Evolutionary conservation across 2,888 invertebrate genomes (phyloP).

Genomic region (Drosophila nr. perissopoda): DNA sequence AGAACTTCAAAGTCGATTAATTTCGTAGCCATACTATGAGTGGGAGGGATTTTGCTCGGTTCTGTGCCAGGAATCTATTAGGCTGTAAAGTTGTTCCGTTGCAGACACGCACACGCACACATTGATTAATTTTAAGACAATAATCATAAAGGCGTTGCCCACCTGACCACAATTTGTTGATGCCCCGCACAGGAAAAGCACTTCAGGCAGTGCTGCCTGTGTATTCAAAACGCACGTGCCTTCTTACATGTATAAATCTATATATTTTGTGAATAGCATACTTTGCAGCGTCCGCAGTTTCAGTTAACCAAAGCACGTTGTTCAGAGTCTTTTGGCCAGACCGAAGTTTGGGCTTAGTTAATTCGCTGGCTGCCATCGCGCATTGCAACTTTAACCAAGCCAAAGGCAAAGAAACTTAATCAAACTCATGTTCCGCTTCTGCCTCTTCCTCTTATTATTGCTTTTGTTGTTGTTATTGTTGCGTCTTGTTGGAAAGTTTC

Average conservation of each 20-base stretch:
- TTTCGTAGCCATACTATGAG: conserved; percentile 13
- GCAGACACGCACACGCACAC: conserved; percentile 66
- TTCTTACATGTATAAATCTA: conserved; percentile 4
- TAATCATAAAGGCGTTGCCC: conserved; percentile 72
- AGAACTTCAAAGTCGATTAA: conserved; percentile 62
- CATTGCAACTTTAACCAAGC: conserved; percentile 66
- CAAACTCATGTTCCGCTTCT: conserved; percentile 57
- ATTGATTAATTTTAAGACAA: conserved; percentile 80
- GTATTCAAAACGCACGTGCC: conserved; percentile 64
- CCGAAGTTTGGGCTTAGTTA: conserved; percentile 62
- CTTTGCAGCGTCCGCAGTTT: conserved; percentile 53
- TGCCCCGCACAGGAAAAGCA: background rate
- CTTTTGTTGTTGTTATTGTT: conserved; percentile 20
- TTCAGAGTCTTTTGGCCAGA: conserved; percentile 30
- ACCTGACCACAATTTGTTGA: conserved; percentile 51
- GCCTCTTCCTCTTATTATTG: conserved; percentile 21
- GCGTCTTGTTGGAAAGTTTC: conserved; percentile 40
- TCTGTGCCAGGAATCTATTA: conserved; percentile 57
- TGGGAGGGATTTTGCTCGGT: background rate
- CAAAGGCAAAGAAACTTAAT: conserved; percentile 70
- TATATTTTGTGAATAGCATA: conserved; percentile 55
- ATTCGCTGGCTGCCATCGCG: conserved; percentile 58
- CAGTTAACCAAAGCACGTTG: conserved; percentile 66
- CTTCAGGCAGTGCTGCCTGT: background rate
- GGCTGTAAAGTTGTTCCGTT: conserved; percentile 55